phyloP scores from a whole-genome alignment of 2,888 invertebrate species.

The Philaethria dido region DNA sequence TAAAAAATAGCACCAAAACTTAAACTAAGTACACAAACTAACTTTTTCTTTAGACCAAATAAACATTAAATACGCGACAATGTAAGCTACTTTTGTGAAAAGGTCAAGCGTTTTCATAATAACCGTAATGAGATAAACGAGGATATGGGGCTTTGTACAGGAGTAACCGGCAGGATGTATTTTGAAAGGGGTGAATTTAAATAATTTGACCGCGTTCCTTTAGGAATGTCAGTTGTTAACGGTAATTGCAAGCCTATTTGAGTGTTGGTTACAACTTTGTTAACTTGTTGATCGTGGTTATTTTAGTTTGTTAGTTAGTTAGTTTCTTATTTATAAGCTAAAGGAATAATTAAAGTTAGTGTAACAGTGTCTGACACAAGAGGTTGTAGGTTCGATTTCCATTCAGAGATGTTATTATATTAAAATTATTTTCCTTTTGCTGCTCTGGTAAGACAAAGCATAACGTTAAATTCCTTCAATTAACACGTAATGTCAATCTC shows the following conservation, averaged over 20 bases:
- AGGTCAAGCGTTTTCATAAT: conserved; percentile 16
- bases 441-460: too few relatives aligned
- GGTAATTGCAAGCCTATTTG: conserved; percentile 11
- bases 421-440: too few relatives aligned
- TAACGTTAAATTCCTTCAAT: too few relatives aligned
- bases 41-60: background rate
- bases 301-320: background rate
- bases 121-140: conserved; percentile 24
- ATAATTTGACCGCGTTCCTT: conserved; percentile 23
- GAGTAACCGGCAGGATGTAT: conserved; percentile 13
- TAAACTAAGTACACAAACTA: background rate
- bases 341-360: too few relatives aligned
- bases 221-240: conserved; percentile 9
- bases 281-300: background rate
- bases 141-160: conserved; percentile 4
- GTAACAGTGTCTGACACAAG: too few relatives aligned
- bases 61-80: background rate
- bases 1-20: background rate
- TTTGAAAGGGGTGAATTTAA: conserved; percentile 20
- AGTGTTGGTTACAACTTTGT: background rate
- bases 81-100: conserved; percentile 1
- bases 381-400: too few relatives aligned
- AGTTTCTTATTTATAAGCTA: background rate
- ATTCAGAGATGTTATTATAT: too few relatives aligned
- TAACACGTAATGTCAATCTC: too few relatives aligned